These are phyloP conservation scores for Lepidurus apus DNA, from an alignment of 1,140 invertebrate genomes.

Conservation along the genomic window DNA sequence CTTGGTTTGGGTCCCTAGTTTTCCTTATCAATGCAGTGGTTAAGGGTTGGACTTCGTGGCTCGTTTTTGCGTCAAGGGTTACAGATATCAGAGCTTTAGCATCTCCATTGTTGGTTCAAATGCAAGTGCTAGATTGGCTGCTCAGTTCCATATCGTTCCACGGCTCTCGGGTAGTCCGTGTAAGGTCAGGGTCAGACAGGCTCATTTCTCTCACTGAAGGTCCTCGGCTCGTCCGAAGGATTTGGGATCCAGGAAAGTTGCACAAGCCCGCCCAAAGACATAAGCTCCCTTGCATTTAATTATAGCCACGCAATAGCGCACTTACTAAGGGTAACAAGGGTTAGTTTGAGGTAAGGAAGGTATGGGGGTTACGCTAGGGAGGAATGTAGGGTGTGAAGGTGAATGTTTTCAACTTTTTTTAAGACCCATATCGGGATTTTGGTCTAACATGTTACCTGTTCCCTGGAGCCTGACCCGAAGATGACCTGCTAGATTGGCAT, in stretches of 20 bases:
- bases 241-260: not conserved
- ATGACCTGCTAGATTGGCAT: conserved; percentile 11
- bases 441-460: conserved; percentile 11
- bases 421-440: conserved; percentile 13
- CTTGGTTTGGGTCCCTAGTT: not conserved
- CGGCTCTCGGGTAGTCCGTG: not conserved
- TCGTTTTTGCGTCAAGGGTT: not conserved
- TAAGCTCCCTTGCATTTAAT: not conserved
- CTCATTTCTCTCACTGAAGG: not conserved
- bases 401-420: not conserved
- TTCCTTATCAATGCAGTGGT: not conserved
- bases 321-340: not conserved
- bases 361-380: not conserved
- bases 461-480: conserved; percentile 14
- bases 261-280: not conserved
- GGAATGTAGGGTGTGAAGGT: not conserved
- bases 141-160: not conserved
- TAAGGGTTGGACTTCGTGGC: not conserved
- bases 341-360: not conserved
- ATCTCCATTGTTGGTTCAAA: not conserved
- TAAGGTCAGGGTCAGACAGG: conserved; percentile 2
- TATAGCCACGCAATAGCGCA: not conserved
- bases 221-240: not conserved
- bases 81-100: not conserved
- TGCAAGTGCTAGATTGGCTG: not conserved